Conservation (phyloP, 2,113 vertebrate genomes). For the Serinus canaria region DNA sequence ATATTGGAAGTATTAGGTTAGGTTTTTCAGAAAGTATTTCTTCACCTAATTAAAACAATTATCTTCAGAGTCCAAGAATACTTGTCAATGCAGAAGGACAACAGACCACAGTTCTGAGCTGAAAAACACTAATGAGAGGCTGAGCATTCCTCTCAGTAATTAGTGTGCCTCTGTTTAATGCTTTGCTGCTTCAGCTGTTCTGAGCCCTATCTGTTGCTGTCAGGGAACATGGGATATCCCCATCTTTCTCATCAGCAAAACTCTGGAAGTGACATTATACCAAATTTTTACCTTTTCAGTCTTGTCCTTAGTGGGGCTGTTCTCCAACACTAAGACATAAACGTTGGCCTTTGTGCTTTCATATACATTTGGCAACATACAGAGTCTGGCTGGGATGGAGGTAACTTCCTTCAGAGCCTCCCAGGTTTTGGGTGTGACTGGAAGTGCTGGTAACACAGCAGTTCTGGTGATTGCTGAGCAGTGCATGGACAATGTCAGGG, state of each 20-base stretch:
- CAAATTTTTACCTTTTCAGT: background rate
- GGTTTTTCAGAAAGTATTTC: background rate
- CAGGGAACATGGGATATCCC: background rate
- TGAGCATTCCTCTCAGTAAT: background rate
- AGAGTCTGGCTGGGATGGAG: background rate
- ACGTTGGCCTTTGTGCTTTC: background rate
- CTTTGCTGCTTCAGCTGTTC: background rate
- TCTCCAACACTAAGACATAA: background rate
- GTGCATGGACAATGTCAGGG: rapidly evolving
- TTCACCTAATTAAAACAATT: conserved; percentile 31
- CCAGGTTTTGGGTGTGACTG: background rate
- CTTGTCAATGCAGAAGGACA: background rate
- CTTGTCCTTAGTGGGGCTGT: background rate
- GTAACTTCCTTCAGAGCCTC: background rate
- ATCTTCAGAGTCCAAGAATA: background rate
- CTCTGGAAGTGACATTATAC: background rate
- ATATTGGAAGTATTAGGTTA: background rate
- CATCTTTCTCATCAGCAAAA: background rate
- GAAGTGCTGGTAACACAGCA: no score
- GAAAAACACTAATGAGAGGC: background rate
- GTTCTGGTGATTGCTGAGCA: background rate
- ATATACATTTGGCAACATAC: background rate
- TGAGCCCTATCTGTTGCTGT: background rate
- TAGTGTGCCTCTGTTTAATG: background rate
- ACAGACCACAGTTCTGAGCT: background rate